These are phyloP conservation scores for Megalops cyprinoides DNA, from an alignment of 2,797 vertebrate species.

Conservation along the genomic window DNA sequence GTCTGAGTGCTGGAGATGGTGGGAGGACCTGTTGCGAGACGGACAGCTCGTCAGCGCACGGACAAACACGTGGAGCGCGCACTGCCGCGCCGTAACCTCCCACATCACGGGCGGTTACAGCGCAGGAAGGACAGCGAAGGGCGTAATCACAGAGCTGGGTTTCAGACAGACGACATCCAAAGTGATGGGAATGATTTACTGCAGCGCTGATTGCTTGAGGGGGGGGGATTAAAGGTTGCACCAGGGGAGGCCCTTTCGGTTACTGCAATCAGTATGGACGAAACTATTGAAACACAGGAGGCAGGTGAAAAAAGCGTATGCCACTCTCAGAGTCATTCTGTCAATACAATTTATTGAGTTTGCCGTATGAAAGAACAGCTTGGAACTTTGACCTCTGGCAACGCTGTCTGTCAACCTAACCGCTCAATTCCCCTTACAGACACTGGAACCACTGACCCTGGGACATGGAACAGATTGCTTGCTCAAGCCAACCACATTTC, in stretches of 20 bases:
- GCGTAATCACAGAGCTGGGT: neutral
- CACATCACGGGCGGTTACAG: neutral
- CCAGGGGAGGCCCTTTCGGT: neutral
- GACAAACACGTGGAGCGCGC: neutral
- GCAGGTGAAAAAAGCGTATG: neutral
- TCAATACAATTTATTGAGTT: constrained; percentile 1
- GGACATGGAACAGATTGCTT: neutral
- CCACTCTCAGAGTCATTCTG: neutral
- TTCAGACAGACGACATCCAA: neutral
- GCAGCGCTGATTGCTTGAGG: neutral
- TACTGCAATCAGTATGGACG: neutral
- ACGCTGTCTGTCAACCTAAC: neutral
- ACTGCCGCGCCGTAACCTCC: neutral
- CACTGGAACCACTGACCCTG: neutral
- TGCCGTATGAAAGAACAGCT: neutral
- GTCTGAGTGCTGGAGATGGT: constrained; percentile 99
- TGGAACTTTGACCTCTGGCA: neutral
- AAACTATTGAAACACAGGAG: neutral
- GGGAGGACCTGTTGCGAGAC: constrained; percentile 84
- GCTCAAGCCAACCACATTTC: neutral
- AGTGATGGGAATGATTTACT: neutral
- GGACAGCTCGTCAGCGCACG: constrained; percentile 19
- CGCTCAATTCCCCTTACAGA: neutral
- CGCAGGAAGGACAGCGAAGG: neutral
- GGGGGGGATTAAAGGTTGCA: neutral